Evolutionary conservation across 1,140 invertebrate genomes (phyloP), one percentile per base, ranked within the genome.

Genomic region (Laupala kohalensis): DNA sequence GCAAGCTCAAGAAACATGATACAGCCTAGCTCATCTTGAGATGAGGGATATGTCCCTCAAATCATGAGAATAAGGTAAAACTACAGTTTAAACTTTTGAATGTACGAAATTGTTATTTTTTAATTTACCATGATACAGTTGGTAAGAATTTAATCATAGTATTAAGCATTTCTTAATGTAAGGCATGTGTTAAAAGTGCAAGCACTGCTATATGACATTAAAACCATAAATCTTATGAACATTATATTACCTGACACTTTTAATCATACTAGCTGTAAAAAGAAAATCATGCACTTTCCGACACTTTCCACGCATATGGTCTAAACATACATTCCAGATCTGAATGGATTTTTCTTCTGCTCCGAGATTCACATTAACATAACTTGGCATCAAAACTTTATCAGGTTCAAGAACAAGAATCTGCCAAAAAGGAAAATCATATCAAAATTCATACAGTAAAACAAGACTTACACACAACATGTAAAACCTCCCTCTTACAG

Each of bases 301-400:
- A 75, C 92, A 94, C 29, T 84, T 86, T 26, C 87, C 86, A 73
- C 88, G 88, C 76, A 94, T 86, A 74, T 87, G 88, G 30, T 92
- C 89, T 37, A 93, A 77, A 78, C 92, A 95, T 29, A 93, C 81
- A 83, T 95, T 96, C 73, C 87, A 89, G 74, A 97, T 93, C 78
- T 94, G 89, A 71, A 96, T 85, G 0, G 92, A 95, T 79, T 95
- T 93, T 76, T 94, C 90, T 79, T 97, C 94, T 6, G 92, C 94
- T 62, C 92, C 94, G 76, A 95, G 86, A 82, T 98, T 97, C 0
- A 98, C 90, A 76, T 94, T 97, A 0, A 98, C 92, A 79, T 97
- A 95, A 78, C 93, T 96, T 3, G 96, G 95, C 89, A 97, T 93
- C 75, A 89, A 92, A 28, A 94, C 89, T 83, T 96, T 96, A 65